Percentiles rank a stretch among this genome's conserved stretches.
These are phyloP conservation scores for Sceloporus tristichus DNA, from an alignment of 2,113 vertebrate species.

Conservation along the genomic window DNA sequence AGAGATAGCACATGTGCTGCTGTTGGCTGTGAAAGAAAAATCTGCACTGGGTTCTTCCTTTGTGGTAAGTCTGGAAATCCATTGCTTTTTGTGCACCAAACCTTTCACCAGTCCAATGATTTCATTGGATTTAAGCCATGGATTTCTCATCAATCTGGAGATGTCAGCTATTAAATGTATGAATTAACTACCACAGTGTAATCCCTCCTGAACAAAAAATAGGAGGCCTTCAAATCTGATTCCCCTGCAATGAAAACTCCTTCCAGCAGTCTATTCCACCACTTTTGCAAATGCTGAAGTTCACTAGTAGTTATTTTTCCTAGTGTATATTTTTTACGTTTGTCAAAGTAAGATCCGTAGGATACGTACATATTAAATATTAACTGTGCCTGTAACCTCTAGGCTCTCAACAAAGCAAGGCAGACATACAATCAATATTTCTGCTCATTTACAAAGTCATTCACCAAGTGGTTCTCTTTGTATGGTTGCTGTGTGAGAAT, in stretches of 20 bases:
- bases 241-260: background rate
- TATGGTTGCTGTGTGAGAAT: conserved; percentile 26
- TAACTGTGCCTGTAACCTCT: conserved; percentile 23
- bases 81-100: too few species aligned
- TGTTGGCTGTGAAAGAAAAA: too few species aligned
- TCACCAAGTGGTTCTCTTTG: conserved; percentile 28
- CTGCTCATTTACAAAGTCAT: conserved; percentile 29
- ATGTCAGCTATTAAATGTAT: background rate
- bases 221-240: background rate
- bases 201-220: background rate
- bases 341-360: conserved; percentile 9
- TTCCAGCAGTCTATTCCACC: background rate
- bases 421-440: conserved; percentile 13
- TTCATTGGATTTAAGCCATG: background rate
- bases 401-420: background rate
- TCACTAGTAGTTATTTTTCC: background rate
- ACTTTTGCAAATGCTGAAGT: background rate
- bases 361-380: conserved; percentile 31
- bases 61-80: too few species aligned
- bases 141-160: background rate
- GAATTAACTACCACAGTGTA: background rate
- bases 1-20: too few species aligned
- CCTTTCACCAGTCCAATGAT: too few species aligned
- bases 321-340: conserved; percentile 21
- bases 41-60: too few species aligned